phyloP scores from a whole-genome alignment of 2,888 invertebrate genomes.

The Lingula anatina region DNA sequence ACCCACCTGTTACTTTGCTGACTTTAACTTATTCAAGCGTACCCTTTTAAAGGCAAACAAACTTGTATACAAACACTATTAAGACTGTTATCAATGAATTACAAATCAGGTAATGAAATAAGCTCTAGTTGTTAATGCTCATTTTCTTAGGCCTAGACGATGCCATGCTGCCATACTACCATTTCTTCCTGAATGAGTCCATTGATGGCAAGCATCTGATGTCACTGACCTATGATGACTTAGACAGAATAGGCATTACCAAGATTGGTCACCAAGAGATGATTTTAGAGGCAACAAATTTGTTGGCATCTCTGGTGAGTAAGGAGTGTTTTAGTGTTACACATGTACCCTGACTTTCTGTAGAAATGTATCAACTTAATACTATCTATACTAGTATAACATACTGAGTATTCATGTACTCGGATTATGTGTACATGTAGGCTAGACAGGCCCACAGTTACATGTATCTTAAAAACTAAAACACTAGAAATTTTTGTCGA shows the following conservation, averaged over 20 bases:
- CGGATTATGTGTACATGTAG: too few species aligned
- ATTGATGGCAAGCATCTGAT: slow-evolving; percentile 79
- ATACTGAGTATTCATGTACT: too few species aligned
- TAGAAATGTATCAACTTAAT: neutral
- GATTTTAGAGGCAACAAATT: slow-evolving; percentile 85
- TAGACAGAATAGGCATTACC: slow-evolving; percentile 78
- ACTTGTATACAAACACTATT: too few species aligned
- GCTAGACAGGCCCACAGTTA: too few species aligned
- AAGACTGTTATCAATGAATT: neutral
- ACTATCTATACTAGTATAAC: too few species aligned
- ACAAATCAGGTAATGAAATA: neutral
- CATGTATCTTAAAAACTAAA: too few species aligned
- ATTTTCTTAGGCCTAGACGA: slow-evolving; percentile 71
- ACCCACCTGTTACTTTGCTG: too few species aligned
- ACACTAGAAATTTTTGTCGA: too few species aligned
- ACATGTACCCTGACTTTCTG: neutral
- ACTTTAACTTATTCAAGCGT: too few species aligned
- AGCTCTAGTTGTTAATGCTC: too few species aligned
- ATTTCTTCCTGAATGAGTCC: slow-evolving; percentile 73
- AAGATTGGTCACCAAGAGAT: slow-evolving; percentile 91
- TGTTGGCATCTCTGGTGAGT: slow-evolving; percentile 80
- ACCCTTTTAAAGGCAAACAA: neutral
- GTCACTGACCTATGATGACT: slow-evolving; percentile 79
- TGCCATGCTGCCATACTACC: slow-evolving; percentile 73
- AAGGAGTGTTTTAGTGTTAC: neutral